These are phyloP conservation scores for Heliconius hortense DNA, from an alignment of 2,888 invertebrate species.

Conservation along the genomic window DNA sequence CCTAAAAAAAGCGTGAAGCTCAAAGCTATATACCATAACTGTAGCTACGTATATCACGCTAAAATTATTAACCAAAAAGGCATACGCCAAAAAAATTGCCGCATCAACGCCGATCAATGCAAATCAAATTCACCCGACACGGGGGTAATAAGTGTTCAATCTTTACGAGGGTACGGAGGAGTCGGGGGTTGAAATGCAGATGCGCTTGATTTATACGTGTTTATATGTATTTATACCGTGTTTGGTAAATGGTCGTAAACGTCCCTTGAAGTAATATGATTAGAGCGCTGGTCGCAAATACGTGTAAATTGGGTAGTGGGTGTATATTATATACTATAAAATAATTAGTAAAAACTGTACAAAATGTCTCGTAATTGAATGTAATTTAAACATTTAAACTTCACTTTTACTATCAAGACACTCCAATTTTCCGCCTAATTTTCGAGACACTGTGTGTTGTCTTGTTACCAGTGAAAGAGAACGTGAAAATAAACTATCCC, in stretches of 20 bases:
- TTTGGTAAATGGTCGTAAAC: constrained; percentile 20
- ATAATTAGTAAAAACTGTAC: no score
- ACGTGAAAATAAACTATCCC: no score
- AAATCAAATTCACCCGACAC: constrained; percentile 26
- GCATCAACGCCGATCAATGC: constrained; percentile 19
- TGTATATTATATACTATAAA: not conserved
- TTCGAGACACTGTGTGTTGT: no score
- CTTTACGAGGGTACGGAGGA: constrained; percentile 8
- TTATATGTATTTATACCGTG: constrained; percentile 1
- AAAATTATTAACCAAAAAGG: constrained; percentile 1
- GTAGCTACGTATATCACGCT: not conserved
- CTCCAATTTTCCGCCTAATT: no score
- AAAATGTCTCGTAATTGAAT: no score
- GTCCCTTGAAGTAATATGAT: constrained; percentile 5
- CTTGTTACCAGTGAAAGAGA: no score
- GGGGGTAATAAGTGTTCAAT: constrained; percentile 31
- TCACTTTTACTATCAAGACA: no score
- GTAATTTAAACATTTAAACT: no score
- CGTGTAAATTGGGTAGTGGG: not conserved
- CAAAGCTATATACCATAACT: no score
- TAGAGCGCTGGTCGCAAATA: not conserved
- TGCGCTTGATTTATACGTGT: constrained; percentile 22
- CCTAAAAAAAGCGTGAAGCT: not conserved
- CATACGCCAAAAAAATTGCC: constrained; percentile 6
- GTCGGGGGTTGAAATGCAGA: constrained; percentile 14